Conservation (phyloP, 2,797 vertebrate genomes). For the Xyrichtys novacula region DNA sequence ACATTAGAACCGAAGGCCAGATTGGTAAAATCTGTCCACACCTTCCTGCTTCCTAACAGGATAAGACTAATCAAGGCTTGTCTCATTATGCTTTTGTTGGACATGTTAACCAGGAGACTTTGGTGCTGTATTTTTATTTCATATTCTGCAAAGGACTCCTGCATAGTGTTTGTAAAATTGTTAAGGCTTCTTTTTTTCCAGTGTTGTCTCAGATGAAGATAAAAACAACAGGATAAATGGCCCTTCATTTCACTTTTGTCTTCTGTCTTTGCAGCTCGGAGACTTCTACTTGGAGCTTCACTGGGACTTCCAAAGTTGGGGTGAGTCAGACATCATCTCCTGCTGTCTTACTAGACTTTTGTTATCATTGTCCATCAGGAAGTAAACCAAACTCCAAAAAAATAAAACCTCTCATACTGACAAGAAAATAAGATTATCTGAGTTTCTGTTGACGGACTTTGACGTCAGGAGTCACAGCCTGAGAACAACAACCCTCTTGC, state of each 20-base stretch:
- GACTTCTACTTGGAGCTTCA: constrained; percentile 99
- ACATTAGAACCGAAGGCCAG: constrained; percentile 18
- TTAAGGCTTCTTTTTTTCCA: background rate
- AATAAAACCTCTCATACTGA: background rate
- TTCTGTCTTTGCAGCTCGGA: constrained; percentile 89
- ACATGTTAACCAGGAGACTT: constrained; percentile 10
- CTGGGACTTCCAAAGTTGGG: constrained; percentile 99
- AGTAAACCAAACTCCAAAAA: constrained; percentile 4
- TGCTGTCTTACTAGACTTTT: background rate
- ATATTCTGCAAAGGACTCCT: too few species aligned
- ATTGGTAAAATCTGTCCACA: constrained; percentile 22
- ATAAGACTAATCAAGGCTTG: constrained; percentile 25
- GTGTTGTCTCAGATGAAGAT: background rate
- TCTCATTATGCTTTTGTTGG: too few species aligned
- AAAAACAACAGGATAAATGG: background rate
- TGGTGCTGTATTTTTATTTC: background rate
- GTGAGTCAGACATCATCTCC: constrained; percentile 84
- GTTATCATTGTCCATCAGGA: background rate
- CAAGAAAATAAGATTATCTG: constrained; percentile 6
- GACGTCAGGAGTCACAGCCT: constrained; percentile 1
- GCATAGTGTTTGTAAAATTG: background rate
- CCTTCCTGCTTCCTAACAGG: background rate
- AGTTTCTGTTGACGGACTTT: background rate
- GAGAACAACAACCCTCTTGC: constrained; percentile 57
- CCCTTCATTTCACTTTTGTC: too few species aligned